Base-by-base conservation (phyloP, 1,140 invertebrate species). In the Heliconius hewitsoni region DNA sequence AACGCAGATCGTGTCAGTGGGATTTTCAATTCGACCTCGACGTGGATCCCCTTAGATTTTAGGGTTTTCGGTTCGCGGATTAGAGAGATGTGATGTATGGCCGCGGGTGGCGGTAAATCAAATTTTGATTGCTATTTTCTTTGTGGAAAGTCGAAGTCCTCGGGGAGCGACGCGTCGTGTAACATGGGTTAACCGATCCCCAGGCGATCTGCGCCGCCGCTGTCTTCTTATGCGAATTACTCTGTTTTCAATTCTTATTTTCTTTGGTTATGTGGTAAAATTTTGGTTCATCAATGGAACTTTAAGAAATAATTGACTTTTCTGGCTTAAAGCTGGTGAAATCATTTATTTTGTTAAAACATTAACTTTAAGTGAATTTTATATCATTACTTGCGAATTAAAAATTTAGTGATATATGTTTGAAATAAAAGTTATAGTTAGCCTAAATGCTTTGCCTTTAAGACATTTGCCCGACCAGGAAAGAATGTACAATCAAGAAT, bases 81-180 rank as follows among this genome's bases (percentile, higher is more conserved):
- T 94, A 93, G 87, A 88, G 86, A 81, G 88, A 88, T 88, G 87
- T 93, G 91, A 93, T 94, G 90, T 94, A 91, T 88, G 89, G 93
- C 91, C 91, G 90, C 90, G 89, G 90, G 93, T 88, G 91, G 93
- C 91, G 89, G 91, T 94, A 94, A 94, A 94, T 94, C 91, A 94
- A 94, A 94, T 94, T 94, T 93, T 93, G 93, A 94, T 94, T 94
- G 93, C 86, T 90, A 94, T 94, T 94, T 94, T 93, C 91, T 94
- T 91, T 91, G 91, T 91, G 87, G 89, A 92, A 91, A 91, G 88
- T 91, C 89, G 87, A 87, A 87, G 85, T 89, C 89, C 89, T 85
- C 72, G 84, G 89, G 90, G 90, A 91, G 84, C 73, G 42, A 78
- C 78, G 81, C 86, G 85, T 83, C 81, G 82, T 82, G 85, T 81